These are phyloP conservation scores for Eretmocerus hayati DNA, from an alignment of 2,888 invertebrate species.

Conservation along the genomic window DNA sequence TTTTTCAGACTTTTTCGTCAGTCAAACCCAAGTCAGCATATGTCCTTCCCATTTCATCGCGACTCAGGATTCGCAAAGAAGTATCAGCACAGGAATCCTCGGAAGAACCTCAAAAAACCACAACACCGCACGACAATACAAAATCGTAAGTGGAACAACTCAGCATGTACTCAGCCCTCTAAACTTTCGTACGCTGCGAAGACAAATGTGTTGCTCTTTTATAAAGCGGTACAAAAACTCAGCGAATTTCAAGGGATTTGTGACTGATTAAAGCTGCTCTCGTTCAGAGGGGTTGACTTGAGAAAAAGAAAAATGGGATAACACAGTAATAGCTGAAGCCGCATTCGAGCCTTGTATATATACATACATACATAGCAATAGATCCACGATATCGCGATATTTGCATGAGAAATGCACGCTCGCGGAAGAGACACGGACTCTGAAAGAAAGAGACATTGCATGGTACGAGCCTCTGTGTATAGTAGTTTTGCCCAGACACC, in stretches of 20 bases:
- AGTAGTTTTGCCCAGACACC: slow-evolving; percentile 31
- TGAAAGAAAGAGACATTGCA: slow-evolving; percentile 45
- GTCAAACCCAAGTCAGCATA: too few species aligned
- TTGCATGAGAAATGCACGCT: slow-evolving; percentile 22
- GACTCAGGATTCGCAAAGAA: too few species aligned
- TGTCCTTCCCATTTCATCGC: too few species aligned
- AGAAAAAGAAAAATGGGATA: too few species aligned
- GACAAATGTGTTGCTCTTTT: slow-evolving; percentile 14
- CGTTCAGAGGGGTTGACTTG: not conserved
- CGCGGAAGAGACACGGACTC: slow-evolving; percentile 32
- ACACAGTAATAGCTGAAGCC: slow-evolving; percentile 12
- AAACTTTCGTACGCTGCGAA: slow-evolving; percentile 1
- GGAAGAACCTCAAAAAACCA: too few species aligned
- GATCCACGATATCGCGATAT: slow-evolving; percentile 22
- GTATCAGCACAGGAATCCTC: too few species aligned
- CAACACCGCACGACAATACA: too few species aligned
- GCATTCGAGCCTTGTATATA: too few species aligned
- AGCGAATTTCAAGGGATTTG: slow-evolving; percentile 13
- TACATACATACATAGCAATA: too few species aligned
- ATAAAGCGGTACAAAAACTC: slow-evolving; percentile 9
- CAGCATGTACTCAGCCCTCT: too few species aligned
- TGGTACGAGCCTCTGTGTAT: slow-evolving; percentile 29
- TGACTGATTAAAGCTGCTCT: slow-evolving; percentile 19
- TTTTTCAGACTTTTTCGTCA: too few species aligned
- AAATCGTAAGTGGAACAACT: too few species aligned